Percentiles rank a stretch among this genome's conserved stretches.
Evolutionary conservation across 37 sponge, comb jelly and placozoan species (phyloP).

Genomic region (Ephydatia muelleri): DNA sequence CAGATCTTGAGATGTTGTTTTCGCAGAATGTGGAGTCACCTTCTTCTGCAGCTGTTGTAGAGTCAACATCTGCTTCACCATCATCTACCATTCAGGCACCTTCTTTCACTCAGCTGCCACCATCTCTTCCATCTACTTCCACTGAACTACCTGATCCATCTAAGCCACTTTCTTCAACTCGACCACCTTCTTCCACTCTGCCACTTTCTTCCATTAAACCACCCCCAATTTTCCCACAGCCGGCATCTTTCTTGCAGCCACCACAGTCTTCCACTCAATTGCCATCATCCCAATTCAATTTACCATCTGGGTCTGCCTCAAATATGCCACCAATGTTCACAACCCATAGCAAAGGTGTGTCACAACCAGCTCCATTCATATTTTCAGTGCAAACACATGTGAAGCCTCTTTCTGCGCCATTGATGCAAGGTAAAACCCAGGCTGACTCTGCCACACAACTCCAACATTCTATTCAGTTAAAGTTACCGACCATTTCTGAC

Average conservation of each 20-base stretch:
- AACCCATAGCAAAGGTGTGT: background rate
- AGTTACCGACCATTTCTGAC: slow-evolving; percentile 45
- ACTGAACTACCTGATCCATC: background rate
- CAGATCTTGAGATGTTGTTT: too few species aligned
- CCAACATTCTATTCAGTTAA: background rate
- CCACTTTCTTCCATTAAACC: slow-evolving; percentile 1
- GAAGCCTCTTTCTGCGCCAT: background rate
- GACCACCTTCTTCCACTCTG: background rate
- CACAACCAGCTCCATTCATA: background rate
- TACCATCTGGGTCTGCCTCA: background rate
- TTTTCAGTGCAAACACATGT: slow-evolving; percentile 1
- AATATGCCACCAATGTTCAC: background rate
- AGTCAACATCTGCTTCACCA: background rate
- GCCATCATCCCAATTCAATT: background rate
- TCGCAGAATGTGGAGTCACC: too few species aligned
- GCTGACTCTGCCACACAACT: background rate
- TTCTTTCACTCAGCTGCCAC: background rate
- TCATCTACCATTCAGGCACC: background rate
- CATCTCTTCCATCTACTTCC: background rate
- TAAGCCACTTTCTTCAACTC: background rate
- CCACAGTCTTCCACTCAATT: background rate
- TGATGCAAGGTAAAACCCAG: background rate
- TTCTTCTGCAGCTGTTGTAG: background rate
- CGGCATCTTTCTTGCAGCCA: background rate
- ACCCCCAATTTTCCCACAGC: slow-evolving; percentile 12